Evolutionary conservation across 2,797 vertebrate species (phyloP).

Genomic region (Danio choprae): DNA sequence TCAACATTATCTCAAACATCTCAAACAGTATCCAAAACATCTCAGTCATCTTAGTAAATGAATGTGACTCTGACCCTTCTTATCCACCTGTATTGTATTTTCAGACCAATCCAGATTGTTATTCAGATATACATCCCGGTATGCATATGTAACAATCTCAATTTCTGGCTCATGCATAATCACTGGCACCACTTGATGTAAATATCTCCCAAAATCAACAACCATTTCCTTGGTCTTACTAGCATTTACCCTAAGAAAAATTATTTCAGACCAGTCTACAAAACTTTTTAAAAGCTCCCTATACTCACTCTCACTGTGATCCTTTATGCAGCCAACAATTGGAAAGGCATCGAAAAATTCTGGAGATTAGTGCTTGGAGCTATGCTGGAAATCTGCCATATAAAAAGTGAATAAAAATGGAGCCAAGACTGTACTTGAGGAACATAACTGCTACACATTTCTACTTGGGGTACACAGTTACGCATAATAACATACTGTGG

Average conservation of each 20-base stretch:
- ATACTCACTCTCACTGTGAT: constrained; percentile 5
- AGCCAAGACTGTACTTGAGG: neutral
- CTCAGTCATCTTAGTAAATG: neutral
- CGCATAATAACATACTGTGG: neutral
- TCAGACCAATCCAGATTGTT: neutral
- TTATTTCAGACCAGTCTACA: neutral
- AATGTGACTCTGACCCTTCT: neutral
- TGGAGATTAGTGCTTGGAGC: neutral
- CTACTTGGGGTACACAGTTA: neutral
- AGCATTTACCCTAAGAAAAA: neutral
- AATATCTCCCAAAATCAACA: neutral
- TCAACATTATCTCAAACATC: neutral
- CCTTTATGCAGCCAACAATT: constrained; percentile 23
- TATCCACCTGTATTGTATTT: neutral
- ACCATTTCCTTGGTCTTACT: neutral
- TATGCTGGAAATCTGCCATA: neutral
- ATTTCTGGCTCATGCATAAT: neutral
- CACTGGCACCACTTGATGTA: neutral
- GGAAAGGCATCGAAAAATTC: neutral
- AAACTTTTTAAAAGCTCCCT: constrained; percentile 23
- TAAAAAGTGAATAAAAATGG: neutral
- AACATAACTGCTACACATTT: no score
- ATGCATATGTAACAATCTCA: neutral
- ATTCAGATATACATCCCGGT: neutral
- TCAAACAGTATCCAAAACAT: neutral